Base-by-base conservation (phyloP, 1,140 invertebrate species). In the Spodoptera litura region DNA sequence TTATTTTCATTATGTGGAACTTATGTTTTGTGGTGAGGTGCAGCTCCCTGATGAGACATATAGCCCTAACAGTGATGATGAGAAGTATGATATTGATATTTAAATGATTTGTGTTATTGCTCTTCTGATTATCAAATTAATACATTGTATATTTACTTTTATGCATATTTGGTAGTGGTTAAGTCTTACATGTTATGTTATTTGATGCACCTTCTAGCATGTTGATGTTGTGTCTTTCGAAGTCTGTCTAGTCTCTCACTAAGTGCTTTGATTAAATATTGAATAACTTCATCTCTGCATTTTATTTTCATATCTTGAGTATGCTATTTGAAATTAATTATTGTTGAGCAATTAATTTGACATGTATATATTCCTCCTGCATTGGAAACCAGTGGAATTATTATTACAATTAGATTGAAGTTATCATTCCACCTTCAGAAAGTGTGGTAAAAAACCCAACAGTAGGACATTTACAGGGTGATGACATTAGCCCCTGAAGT, bases 21-120 rank as follows among this genome's bases (percentile, higher is more conserved):
- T 93, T 31, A 93, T 94, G 92, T 93, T 93, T 85, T 93, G 92
- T 88, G 93, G 93, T 62, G 93, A 94, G 84, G 82, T 94, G 12
- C 89, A 91, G 35, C 59, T 93, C 44, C 92, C 91, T 58, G 92
- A 94, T 87, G 93, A 94, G 79, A 89, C 89, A 55, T 94, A 91
- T 78, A 93, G 86, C 31, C 92, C 93, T 15, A 91, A 94, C 61
- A 95, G 94, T 92, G 94, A 95, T 87, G 94, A 95, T 88, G 94
- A 95, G 83, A 94, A 93, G 86, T 95, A 94, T 90, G 93, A 95
- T 83, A 91, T 93, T 88, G 93, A 95, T 86, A 85, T 93, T 66
- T 95, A 88, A 90, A 72, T 74, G 51, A 77, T 68, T 68, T 62
- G 53, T 1, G 4, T 38, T 38, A 38, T 55, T 55, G 31, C 51